Conservation (phyloP, 2,888 invertebrate genomes). For the Conchocele bisecta region DNA sequence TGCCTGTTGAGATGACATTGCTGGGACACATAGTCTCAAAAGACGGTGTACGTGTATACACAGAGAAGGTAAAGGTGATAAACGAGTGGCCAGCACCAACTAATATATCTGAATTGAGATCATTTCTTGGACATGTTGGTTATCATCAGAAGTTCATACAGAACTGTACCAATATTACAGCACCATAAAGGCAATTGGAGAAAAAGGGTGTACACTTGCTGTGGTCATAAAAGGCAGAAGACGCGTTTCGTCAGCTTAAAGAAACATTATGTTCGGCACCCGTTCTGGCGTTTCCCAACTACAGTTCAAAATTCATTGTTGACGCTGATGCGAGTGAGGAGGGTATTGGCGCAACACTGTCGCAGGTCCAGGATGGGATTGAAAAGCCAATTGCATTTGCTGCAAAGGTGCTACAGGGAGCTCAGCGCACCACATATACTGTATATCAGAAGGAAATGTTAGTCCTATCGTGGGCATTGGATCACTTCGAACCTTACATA, state of each 20-base stretch:
- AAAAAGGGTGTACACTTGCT: neutral
- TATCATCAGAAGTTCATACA: conserved; percentile 13
- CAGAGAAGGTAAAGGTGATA: conserved; percentile 9
- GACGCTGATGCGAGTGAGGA: conserved; percentile 36
- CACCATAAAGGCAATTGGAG: neutral
- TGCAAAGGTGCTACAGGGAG: neutral
- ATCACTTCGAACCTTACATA: conserved; percentile 9
- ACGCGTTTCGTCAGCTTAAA: conserved; percentile 8
- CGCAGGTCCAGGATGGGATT: conserved; percentile 20
- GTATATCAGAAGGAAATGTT: conserved; percentile 3
- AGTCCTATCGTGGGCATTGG: neutral
- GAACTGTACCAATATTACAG: neutral
- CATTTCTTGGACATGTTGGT: conserved; percentile 14
- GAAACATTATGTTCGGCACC: neutral
- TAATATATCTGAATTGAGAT: conserved; percentile 2
- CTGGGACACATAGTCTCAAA: conserved; percentile 15
- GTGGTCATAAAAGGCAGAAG: neutral
- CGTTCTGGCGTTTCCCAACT: conserved; percentile 8
- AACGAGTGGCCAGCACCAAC: conserved; percentile 7
- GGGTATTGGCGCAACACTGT: conserved; percentile 27
- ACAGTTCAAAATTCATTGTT: conserved; percentile 9
- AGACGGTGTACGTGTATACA: conserved; percentile 4
- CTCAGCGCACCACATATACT: conserved; percentile 22
- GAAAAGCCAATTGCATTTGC: conserved; percentile 34
- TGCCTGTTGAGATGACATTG: conserved; percentile 2